Evolutionary conservation across 2,113 vertebrate genomes (phyloP).

Genomic region (Mobula hypostoma): DNA sequence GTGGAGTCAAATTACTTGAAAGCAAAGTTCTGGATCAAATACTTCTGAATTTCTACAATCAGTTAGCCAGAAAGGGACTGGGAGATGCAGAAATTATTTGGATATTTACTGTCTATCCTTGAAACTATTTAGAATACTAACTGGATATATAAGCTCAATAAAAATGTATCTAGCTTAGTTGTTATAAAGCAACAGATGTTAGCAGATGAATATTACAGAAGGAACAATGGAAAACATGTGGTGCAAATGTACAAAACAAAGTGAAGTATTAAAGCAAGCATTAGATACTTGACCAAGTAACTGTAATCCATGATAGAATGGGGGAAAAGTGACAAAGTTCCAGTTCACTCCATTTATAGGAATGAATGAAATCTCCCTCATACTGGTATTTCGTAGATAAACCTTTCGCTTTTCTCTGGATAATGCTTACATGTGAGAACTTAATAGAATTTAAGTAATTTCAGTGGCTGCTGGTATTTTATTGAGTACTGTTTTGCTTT

Average conservation of each 20-base stretch:
- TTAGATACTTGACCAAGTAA: neutral
- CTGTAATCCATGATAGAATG: neutral
- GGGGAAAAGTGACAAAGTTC: neutral
- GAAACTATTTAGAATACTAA: neutral
- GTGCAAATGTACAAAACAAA: neutral
- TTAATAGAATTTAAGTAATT: neutral
- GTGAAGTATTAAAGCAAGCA: neutral
- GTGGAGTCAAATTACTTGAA: too few relatives aligned
- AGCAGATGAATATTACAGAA: neutral
- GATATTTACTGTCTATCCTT: neutral
- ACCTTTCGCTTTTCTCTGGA: neutral
- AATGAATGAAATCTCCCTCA: neutral
- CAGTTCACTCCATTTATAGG: neutral
- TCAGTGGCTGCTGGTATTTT: neutral
- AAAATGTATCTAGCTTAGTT: neutral
- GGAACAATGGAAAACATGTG: neutral
- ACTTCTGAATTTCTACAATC: neutral
- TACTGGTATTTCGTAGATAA: neutral
- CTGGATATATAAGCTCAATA: neutral
- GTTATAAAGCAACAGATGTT: neutral
- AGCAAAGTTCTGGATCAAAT: neutral
- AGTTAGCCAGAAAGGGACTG: neutral
- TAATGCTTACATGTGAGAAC: neutral
- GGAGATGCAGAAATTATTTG: neutral
- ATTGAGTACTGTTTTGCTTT: neutral